Base-by-base conservation (phyloP, 1,140 invertebrate species). In the Bradysia coprophila region DNA sequence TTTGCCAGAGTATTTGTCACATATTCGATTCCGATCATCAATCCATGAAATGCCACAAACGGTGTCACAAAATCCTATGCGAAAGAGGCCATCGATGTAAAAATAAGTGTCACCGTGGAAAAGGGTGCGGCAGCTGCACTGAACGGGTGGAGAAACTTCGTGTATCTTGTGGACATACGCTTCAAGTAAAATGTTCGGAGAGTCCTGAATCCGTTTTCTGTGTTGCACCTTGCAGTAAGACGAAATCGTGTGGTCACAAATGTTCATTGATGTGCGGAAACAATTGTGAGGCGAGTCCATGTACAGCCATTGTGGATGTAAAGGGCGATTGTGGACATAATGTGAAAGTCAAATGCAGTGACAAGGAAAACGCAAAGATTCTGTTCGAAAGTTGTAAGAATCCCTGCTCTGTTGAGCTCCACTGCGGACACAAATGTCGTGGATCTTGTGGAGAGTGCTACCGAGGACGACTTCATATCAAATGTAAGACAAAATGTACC, bases 401-500 rank as follows among this genome's bases (percentile, higher is more conserved):
- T 15, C 32, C 4, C n/a, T 34, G 32, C 32, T 3, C 3, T 15
- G 32, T 34, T 3, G 32, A 34, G 18, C 18, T 34, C 13, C 5
- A 4, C 13, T 34, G 32, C 18, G 32, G 32, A 13, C 32, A 34
- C 18, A 15, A 15, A 11, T 78, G 76, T 55, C 49, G 50, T 21
- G 75, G 75, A 39, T 61, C 55, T 2, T 79, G 76, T 57, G 65
- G 67, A 4, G 31, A 49, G 31, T 81, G 79, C 51, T 53, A 49
- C 6, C 68, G 71, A 50, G 73, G 75, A 16, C 62, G 75, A 16
- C 55, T 34, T 34, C 32, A 34, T 34, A 5, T 34, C 11, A 34
- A 16, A 33, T 84, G 81, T 58, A 47, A 51, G 24, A 62, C 74
- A 46, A 57, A 63, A 19, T 82, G 78, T 57, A 62, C 68, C 24